Evolutionary conservation across 2,888 invertebrate species (phyloP).

Genomic region (Microctonus hyperodae): DNA sequence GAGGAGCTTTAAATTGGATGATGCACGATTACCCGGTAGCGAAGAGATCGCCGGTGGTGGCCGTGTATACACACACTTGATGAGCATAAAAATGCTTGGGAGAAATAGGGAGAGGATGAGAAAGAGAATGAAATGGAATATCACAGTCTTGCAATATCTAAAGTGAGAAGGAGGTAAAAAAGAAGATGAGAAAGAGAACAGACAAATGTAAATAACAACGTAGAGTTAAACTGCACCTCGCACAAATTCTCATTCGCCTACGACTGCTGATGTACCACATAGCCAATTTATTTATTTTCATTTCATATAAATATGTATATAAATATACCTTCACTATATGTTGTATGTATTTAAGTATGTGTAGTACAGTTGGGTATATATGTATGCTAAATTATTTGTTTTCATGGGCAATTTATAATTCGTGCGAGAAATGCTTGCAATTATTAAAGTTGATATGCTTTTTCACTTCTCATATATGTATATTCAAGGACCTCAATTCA

Average conservation of each 20-base stretch:
- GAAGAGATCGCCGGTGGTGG: slow-evolving; percentile 27
- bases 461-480: not conserved
- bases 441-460: slow-evolving; percentile 9
- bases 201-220: slow-evolving; percentile 20
- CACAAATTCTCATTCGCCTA: not conserved
- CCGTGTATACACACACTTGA: not conserved
- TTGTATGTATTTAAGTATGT: too few relatives aligned
- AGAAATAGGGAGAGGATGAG: not conserved
- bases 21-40: slow-evolving; percentile 47
- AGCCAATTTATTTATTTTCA: not conserved
- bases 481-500: not conserved
- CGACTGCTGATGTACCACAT: not conserved
- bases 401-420: slow-evolving; percentile 13
- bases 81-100: slow-evolving; percentile 11
- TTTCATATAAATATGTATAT: too few relatives aligned
- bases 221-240: not conserved
- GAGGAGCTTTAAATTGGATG: slow-evolving; percentile 47
- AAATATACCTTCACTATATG: too few relatives aligned
- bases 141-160: not conserved
- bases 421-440: slow-evolving; percentile 4
- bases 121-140: not conserved
- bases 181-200: not conserved
- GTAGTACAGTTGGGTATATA: not conserved
- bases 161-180: not conserved
- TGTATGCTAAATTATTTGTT: not conserved